Conservation (phyloP, 1,140 invertebrate genomes). For the Chionoecetes opilio region DNA sequence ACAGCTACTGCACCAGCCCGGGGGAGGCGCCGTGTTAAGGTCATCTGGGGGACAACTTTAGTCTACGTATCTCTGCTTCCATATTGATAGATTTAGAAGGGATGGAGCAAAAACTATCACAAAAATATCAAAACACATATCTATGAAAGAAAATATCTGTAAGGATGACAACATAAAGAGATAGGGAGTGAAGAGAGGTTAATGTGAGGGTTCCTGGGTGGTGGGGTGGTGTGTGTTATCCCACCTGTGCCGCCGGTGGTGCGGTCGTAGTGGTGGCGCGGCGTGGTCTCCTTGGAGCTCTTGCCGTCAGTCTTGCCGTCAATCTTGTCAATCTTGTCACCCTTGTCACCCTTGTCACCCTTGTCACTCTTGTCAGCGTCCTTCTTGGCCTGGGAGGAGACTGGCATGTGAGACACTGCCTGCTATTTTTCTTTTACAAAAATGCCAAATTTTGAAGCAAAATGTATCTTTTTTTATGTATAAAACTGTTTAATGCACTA, state of each 20-base stretch:
- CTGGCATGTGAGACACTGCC: not conserved
- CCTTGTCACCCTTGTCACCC: constrained; percentile 77
- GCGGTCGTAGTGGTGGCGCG: constrained; percentile 81
- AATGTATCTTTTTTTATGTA: no score
- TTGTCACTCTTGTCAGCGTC: constrained; percentile 77
- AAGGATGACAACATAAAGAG: constrained; percentile 49
- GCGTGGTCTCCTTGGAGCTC: constrained; percentile 79
- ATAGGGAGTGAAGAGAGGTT: not conserved
- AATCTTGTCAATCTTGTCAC: no score
- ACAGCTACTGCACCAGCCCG: constrained; percentile 62
- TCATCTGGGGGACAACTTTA: constrained; percentile 40
- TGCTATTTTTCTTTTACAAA: no score
- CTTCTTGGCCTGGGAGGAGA: constrained; percentile 64
- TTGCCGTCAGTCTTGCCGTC: constrained; percentile 79
- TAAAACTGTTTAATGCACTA: no score
- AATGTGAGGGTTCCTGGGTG: not conserved
- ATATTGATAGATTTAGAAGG: constrained; percentile 35
- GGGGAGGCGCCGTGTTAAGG: constrained; percentile 39
- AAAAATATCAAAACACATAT: constrained; percentile 47
- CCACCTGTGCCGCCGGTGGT: constrained; percentile 79
- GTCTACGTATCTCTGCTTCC: constrained; percentile 77
- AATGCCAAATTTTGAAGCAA: no score
- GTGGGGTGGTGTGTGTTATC: not conserved
- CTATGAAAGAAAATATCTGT: constrained; percentile 56
- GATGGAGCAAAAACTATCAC: constrained; percentile 41